Base-by-base conservation (phyloP, 2,113 vertebrate genomes). In the Pygoscelis antarcticus region DNA sequence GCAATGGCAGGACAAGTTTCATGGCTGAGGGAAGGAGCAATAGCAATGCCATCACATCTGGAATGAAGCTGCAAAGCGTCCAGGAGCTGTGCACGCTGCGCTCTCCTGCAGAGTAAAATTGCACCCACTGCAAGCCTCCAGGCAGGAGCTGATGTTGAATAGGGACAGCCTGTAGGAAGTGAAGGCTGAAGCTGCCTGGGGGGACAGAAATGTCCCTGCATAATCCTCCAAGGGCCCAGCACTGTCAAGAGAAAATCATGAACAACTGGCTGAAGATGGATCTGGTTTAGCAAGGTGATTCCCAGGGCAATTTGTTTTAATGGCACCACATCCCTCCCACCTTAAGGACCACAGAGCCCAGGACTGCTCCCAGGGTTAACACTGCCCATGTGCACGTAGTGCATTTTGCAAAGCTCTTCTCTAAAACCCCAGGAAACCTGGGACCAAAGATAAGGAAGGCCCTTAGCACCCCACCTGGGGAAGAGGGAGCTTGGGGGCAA, bases 51-150 rank as follows among this genome's bases (percentile, higher is more conserved):
- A 42, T 9, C 29, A 5, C 2, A 6, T 58, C 47, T 47, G 47
- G 57, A 62, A 47, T 6, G 19, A 49, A 66, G 46, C n/a, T 34
- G 32, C 32, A n/a, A 47, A 76, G 44, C 4, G 3, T 13, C 55
- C 0, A 1, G 32, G 36, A 89, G 46, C 42, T 6, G 5, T 27
- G 23, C 49, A 61, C 0, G 0, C 44, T 65, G 66, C 2, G 0
- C 5, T 52, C 51, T 64, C 42, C 55, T 30, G 14, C 60, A 62
- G 75, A 55, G 32, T 15, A 44, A n/a, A 57, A 57, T 7, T 38
- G 27, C 40, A n/a, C 11, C 30, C 82, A 52, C 0, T 57, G 22
- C 38, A 51, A 54, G n/a, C 23, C 60, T 78, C 26, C 5, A 11
- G 54, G 44, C n/a, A 68, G 75, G 69, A 85, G 70, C 32, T 79